Evolutionary conservation across 1,140 invertebrate species (phyloP).

Genomic region (Cotesia glomerata): DNA sequence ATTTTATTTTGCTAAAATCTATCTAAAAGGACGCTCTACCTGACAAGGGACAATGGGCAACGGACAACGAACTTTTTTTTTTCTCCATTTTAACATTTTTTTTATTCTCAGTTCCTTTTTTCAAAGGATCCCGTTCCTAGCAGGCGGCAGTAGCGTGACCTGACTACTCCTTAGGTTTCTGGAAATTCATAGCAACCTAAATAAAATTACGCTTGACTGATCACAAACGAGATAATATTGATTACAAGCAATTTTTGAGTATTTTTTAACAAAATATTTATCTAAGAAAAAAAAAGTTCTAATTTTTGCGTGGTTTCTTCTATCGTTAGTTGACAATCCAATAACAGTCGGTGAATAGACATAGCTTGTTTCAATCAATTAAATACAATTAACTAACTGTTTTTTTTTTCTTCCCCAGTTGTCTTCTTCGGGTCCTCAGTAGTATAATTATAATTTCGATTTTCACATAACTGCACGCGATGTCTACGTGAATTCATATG

Average conservation of each 20-base stretch:
- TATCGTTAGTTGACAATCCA: background rate
- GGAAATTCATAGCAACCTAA: background rate
- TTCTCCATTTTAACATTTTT: background rate
- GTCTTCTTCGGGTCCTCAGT: background rate
- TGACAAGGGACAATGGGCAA: background rate
- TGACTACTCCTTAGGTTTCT: background rate
- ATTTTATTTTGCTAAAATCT: constrained; percentile 8
- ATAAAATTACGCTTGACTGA: too few relatives aligned
- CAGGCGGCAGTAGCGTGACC: constrained; percentile 10
- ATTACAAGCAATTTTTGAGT: too few relatives aligned
- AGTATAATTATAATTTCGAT: background rate
- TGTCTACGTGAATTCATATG: background rate
- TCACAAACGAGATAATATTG: too few relatives aligned
- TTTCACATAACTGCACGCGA: constrained; percentile 13
- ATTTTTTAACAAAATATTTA: too few relatives aligned
- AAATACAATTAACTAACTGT: constrained; percentile 52
- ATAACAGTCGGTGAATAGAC: constrained; percentile 37
- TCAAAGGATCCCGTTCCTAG: constrained; percentile 14
- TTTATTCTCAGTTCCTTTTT: too few relatives aligned
- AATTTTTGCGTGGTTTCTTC: constrained; percentile 22
- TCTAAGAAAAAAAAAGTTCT: too few relatives aligned
- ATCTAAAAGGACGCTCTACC: background rate
- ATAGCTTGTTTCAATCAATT: constrained; percentile 48
- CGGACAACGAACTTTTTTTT: background rate
- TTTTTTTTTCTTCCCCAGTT: constrained; percentile 26